Conservation (phyloP, 1,140 invertebrate genomes). For the Dinothrombium tinctorium region DNA sequence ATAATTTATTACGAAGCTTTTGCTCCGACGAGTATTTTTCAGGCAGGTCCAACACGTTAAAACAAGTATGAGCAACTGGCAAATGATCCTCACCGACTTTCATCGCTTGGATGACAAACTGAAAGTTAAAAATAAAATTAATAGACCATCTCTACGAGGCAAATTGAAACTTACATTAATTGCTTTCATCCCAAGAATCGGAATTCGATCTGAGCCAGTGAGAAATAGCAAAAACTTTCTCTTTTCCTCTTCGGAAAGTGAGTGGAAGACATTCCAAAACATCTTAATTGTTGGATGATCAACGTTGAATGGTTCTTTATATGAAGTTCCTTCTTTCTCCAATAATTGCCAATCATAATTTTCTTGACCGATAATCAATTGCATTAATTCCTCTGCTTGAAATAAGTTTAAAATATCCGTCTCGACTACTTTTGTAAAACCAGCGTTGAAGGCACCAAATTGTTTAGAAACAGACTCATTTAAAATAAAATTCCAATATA, state of each 20-base stretch:
- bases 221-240: constrained; percentile 83
- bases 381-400: constrained; percentile 77
- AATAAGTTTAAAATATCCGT: constrained; percentile 42
- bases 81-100: no score
- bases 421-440: constrained; percentile 62
- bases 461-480: constrained; percentile 60
- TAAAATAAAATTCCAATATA: constrained; percentile 71
- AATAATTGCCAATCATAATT: constrained; percentile 9
- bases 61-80: no score
- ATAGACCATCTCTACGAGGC: no score
- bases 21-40: no score
- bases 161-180: no score
- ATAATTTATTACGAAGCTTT: no score
- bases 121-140: no score
- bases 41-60: no score
- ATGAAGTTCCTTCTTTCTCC: constrained; percentile 29
- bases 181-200: constrained; percentile 89
- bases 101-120: no score
- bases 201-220: constrained; percentile 85
- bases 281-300: constrained; percentile 56
- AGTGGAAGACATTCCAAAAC: constrained; percentile 90
- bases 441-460: constrained; percentile 57
- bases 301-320: constrained; percentile 56
- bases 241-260: constrained; percentile 55
- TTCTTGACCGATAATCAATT: constrained; percentile 32